These are phyloP conservation scores for Alviniconcha marisindica DNA, from an alignment of 1,140 invertebrate species.

Conservation along the genomic window DNA sequence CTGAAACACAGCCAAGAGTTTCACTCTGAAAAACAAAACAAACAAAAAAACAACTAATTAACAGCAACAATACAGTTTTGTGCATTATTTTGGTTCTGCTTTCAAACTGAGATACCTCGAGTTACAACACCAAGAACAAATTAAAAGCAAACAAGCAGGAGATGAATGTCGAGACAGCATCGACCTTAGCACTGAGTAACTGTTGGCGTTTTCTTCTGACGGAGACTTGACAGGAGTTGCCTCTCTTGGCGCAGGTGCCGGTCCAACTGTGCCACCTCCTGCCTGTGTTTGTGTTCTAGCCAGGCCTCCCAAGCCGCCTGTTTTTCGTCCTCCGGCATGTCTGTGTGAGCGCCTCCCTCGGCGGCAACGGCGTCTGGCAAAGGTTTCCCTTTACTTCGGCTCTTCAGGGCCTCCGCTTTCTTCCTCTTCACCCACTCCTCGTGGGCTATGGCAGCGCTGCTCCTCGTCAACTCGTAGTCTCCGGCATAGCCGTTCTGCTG, in stretches of 20 bases:
- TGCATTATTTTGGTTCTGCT: no score
- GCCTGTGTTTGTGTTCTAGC: background rate
- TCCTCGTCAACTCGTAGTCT: background rate
- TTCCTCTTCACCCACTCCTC: constrained; percentile 22
- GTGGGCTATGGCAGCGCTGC: constrained; percentile 23
- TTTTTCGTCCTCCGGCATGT: constrained; percentile 1
- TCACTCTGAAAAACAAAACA: no score
- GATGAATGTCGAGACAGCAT: no score
- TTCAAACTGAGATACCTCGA: no score
- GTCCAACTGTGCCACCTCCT: constrained; percentile 2
- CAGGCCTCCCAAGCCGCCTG: background rate
- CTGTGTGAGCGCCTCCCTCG: background rate
- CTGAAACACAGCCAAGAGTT: no score
- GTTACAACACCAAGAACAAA: no score
- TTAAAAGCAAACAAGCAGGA: no score
- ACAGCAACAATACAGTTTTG: no score
- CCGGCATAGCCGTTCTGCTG: background rate
- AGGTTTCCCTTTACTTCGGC: background rate
- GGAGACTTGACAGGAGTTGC: background rate
- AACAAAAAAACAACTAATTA: no score
- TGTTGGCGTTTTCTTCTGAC: background rate
- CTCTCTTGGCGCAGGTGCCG: background rate
- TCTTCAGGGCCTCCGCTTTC: background rate
- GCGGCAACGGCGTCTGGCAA: background rate
- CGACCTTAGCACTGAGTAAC: background rate